These are phyloP conservation scores for Crotalus tigris DNA, from an alignment of 2,113 vertebrate species.

Conservation along the genomic window DNA sequence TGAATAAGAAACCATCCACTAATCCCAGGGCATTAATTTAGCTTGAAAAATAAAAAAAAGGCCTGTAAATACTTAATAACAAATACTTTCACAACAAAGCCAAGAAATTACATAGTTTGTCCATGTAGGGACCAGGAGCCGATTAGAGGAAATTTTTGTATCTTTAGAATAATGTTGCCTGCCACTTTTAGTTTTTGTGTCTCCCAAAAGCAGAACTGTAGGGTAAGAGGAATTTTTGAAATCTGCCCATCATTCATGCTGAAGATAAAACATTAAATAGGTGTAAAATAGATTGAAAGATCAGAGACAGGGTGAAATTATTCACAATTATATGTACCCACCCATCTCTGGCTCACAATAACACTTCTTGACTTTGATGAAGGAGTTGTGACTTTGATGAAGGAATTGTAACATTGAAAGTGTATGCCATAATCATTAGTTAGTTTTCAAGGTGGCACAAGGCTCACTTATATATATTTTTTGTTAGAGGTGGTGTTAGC, in stretches of 20 bases:
- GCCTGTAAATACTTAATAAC: neutral
- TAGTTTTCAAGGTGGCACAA: neutral
- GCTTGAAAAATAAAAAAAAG: neutral
- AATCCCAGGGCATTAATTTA: neutral
- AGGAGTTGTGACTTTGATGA: neutral
- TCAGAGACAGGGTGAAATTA: neutral
- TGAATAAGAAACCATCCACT: neutral
- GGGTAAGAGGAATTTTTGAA: neutral
- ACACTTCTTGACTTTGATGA: neutral
- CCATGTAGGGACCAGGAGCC: neutral
- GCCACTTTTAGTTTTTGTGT: neutral
- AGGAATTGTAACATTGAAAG: neutral
- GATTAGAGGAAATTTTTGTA: neutral
- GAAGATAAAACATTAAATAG: neutral
- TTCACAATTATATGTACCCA: neutral
- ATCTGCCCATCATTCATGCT: neutral
- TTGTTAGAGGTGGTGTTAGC: neutral
- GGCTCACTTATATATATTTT: neutral
- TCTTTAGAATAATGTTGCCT: neutral
- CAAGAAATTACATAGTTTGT: neutral
- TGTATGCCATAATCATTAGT: neutral
- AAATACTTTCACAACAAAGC: neutral
- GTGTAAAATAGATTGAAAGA: neutral
- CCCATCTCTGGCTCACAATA: neutral
- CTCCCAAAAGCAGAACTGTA: neutral